Base-by-base conservation (phyloP, 2,888 invertebrate genomes). In the Coleophora flavipennella region DNA sequence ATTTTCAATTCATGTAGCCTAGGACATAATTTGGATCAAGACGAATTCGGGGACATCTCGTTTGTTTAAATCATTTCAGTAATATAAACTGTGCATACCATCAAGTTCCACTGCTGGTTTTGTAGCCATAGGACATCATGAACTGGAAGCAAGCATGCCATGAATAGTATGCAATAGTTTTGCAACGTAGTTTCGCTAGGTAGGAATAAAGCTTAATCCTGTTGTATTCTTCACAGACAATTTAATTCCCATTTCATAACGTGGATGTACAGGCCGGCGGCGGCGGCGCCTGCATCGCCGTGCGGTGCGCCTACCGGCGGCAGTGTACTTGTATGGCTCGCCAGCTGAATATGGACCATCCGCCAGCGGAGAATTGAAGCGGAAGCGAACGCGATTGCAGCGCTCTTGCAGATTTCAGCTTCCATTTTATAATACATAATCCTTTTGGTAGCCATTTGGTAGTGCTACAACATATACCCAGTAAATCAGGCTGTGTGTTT, bases 201-300 rank as follows among this genome's bases (percentile, higher is more conserved):
- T 47, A 35, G 53, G 54, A 54, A 56, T 64, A 51, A 55, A 58
- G 46, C 57, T 54, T 72, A 70, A 74, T 67, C 68, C 68, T 44
- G 55, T 61, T 66, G 64, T 69, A 67, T 67, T 71, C 65, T 72
- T 73, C 71, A 74, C 71, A 72, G 74, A 64, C 70, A 74, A 76
- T 76, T 74, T 72, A 74, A 74, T 69, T 72, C 68, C 62, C 59
- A 70, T 76, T 73, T 72, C 68, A 72, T 65, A 70, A 67, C 59
- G 62, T 58, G 56, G 52, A 58, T 59, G 63, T 63, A 62, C 57
- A 55, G 48, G 54, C 49, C 41, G 41, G 51, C 49, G 45, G 44
- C 44, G 41, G 51, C 50, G 45, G 44, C 44, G 44, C 44, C 38
- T 55, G 53, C 51, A 62, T 48, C 50, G 52, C 44, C 53, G 55